Percentiles rank a stretch among this genome's conserved stretches.
Evolutionary conservation across 2,888 invertebrate species (phyloP).

Genomic region (Baccha elongata): DNA sequence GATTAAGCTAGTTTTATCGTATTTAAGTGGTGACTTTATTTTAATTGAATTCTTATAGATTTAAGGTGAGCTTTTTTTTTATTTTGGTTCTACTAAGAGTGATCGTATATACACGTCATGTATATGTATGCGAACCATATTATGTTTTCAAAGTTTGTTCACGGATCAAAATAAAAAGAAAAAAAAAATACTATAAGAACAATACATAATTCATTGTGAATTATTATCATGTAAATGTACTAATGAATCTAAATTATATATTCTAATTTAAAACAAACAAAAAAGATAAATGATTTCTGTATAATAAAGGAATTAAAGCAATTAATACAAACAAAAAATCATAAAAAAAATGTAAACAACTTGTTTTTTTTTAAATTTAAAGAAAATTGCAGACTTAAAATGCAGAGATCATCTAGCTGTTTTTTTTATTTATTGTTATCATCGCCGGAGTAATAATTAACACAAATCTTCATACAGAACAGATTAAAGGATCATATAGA

Average conservation of each 20-base stretch:
- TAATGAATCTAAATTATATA: constrained; percentile 73
- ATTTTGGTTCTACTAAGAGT: constrained; percentile 22
- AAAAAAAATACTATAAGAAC: constrained; percentile 42
- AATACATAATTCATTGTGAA: constrained; percentile 56
- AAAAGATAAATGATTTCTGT: constrained; percentile 65
- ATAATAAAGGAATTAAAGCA: constrained; percentile 72
- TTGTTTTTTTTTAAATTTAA: constrained; percentile 11
- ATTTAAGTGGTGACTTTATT: constrained; percentile 41
- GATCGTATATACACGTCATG: constrained; percentile 35
- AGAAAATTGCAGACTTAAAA: too few species aligned
- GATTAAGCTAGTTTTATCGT: constrained; percentile 55
- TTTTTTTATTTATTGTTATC: too few species aligned
- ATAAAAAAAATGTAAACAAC: constrained; percentile 4
- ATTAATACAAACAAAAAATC: constrained; percentile 61
- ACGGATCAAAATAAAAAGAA: constrained; percentile 21
- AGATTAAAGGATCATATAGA: too few species aligned
- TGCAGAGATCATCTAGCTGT: too few species aligned
- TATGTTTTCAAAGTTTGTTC: too few species aligned
- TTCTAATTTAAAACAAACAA: constrained; percentile 71
- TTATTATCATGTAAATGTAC: constrained; percentile 63
- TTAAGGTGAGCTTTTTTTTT: constrained; percentile 32
- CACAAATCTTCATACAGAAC: too few species aligned
- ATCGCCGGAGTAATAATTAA: too few species aligned
- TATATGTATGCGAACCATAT: constrained; percentile 40
- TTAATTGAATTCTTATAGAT: constrained; percentile 8